Evolutionary conservation across 2,888 invertebrate genomes (phyloP), one percentile per base, ranked within the genome.

Genomic region (Steromphala cineraria): DNA sequence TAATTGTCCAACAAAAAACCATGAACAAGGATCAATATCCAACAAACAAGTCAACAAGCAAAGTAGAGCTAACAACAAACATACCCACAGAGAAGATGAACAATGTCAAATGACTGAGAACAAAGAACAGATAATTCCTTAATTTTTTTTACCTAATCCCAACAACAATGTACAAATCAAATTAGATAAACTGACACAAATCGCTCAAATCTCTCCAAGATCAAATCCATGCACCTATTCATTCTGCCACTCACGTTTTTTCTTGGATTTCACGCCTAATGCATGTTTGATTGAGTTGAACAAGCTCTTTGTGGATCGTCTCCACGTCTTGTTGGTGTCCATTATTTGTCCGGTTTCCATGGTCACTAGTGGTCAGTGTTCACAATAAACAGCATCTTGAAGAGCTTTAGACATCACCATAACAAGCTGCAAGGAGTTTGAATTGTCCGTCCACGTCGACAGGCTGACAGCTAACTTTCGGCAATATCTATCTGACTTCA

Each of bases 321-420:
- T 62, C 62, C 62, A 62, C 19, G 62, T 28, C 62, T 62, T 62
- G 62, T 62, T 28, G 0, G 62, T 24, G 62, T 62, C 62, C 24
- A 62, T 17, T 28, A 62, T 62, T 62, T 62, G 62, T 24, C 17
- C 62, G 1, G 62, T 62, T 17, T 62, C 62, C 62, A 62, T 62
- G 62, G 62, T 62, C 62, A 62, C 62, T 62, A 24, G 62, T 62
- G 62, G 62, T 62, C 62, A 62, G 62, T 62, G 21, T 28, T 62
- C 62, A 24, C 24, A 24, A 28, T 62, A 15, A 62, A 62, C 24
- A 62, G 17, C 62, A 17, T 28, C 17, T 13, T 19, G 62, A 13
- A 62, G 28, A 62, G 15, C 15, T 28, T 24, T 15, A 24, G 8
- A 62, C 62, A 62, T 28, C 3, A 62, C 28, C 62, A 62, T 24